Conservation (phyloP, 2,797 vertebrate genomes). For the Novumbra hubbsi region DNA sequence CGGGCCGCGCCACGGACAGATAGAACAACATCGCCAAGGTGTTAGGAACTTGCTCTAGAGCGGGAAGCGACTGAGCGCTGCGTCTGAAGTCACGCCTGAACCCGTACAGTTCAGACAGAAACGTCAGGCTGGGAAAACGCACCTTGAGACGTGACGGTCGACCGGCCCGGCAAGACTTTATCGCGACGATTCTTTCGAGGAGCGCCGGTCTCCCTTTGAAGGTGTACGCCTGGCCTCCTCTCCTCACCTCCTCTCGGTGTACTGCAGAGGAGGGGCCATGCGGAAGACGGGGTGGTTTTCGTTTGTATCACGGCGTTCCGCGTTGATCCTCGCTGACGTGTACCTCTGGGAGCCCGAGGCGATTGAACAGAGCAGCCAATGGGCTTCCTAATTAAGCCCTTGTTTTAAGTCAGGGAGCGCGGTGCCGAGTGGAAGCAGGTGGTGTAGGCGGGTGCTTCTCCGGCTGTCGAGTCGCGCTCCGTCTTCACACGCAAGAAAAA, state of each 20-base stretch:
- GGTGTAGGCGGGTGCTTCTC: not conserved
- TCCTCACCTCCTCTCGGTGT: conserved; percentile 39
- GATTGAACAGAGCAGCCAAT: conserved; percentile 12
- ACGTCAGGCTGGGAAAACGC: conserved; percentile 24
- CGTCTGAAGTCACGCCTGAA: not conserved
- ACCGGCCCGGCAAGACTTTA: conserved; percentile 22
- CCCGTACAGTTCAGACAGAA: not conserved
- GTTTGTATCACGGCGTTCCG: not conserved
- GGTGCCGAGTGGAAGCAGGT: conserved; percentile 28
- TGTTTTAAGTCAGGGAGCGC: not conserved
- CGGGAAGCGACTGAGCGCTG: not conserved
- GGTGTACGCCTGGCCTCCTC: conserved; percentile 13
- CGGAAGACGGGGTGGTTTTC: not conserved
- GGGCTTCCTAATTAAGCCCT: conserved; percentile 8
- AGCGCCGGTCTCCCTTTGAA: conserved; percentile 40
- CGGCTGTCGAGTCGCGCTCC: conserved; percentile 8
- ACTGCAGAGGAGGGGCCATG: conserved; percentile 56
- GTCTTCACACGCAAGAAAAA: not conserved
- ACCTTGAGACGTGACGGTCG: conserved; percentile 41
- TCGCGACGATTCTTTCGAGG: not conserved
- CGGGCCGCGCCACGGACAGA: conserved; percentile 26
- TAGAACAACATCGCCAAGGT: not conserved
- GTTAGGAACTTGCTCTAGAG: not conserved
- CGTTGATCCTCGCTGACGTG: not conserved
- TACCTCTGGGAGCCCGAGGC: conserved; percentile 14